Base-by-base conservation (phyloP, 2,113 vertebrate genomes). In the Ceuthmochares aereus region DNA sequence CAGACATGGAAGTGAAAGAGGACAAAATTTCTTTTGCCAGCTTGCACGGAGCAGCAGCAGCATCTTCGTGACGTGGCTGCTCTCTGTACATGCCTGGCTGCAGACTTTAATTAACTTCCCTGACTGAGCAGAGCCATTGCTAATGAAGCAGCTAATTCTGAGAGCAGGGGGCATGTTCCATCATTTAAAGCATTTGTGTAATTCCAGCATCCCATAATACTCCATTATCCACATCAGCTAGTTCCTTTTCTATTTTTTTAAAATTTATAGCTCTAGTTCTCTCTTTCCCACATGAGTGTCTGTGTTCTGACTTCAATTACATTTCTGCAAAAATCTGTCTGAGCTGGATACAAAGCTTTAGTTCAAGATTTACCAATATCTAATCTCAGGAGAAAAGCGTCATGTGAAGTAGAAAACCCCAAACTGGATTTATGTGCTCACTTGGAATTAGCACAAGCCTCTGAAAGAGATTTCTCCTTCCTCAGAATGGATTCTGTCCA, bases 61-160 rank as follows among this genome's bases (percentile, higher is more conserved):
- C 84, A 55, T 96, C 37, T 29, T 37, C 0, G 9, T 34, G 69
- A 75, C 7, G 8, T 47, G 47, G 64, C 55, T 93, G 62, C 74
- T 90, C 6, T 87, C 78, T 75, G 43, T 87, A 88, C 90, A 86
- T 2, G 47, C 51, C 56, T 7, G 66, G 91, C 93, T 87, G 86
- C 90, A 87, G 90, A 95, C 94, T 96, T 97, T 93, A 97, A 95
- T 97, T 97, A 98, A 97, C 93, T 97, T 97, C 80, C 84, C 89
- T 87, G 96, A 77, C 94, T 96, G 93, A 95, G 74, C 93, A 94
- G 87, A 91, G 92, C 55, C 11, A 20, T 89, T 77, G 84, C 87
- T 97, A 97, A 98, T 95, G 94, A 97, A 96, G 96, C 87, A 3
- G 37, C 81, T 93, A 94, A 94, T 96, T 95, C 77, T 81, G 87